Conservation (phyloP, 2,888 invertebrate genomes). For the Xestia c-nigrum region DNA sequence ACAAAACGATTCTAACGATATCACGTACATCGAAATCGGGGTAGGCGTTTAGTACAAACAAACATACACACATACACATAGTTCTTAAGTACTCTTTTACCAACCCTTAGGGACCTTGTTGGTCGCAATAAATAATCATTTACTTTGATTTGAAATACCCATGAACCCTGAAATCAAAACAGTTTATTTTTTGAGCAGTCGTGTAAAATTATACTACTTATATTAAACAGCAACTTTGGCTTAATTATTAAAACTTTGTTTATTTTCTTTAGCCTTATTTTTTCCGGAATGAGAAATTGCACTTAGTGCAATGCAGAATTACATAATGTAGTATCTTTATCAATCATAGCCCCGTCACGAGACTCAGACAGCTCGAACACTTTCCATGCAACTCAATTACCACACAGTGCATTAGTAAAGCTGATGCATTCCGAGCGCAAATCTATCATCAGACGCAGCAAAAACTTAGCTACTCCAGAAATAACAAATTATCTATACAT, state of each 20-base stretch:
- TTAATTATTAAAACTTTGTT: neutral
- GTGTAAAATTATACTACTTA: too few species aligned
- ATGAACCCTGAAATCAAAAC: too few species aligned
- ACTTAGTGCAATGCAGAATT: too few species aligned
- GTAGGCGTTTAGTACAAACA: too few species aligned
- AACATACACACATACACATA: too few species aligned
- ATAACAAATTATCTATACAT: conserved; percentile 27
- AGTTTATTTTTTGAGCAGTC: too few species aligned
- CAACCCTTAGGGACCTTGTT: too few species aligned
- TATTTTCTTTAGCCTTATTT: neutral
- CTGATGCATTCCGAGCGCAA: conserved; percentile 15
- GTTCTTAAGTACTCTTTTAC: too few species aligned
- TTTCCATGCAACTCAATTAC: conserved; percentile 27
- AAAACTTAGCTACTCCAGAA: conserved; percentile 25
- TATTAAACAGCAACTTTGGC: neutral
- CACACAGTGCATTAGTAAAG: conserved; percentile 1
- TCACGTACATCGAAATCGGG: too few species aligned
- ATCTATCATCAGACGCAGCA: conserved; percentile 40
- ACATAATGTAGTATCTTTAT: neutral
- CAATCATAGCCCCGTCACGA: conserved; percentile 18
- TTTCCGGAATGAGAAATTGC: neutral
- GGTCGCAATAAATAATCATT: too few species aligned
- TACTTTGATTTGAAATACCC: too few species aligned
- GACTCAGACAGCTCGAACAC: neutral
- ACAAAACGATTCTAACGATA: too few species aligned